Evolutionary conservation across 2,888 invertebrate genomes (phyloP), one percentile per base, ranked within the genome.

Genomic region (Erebia ligea): DNA sequence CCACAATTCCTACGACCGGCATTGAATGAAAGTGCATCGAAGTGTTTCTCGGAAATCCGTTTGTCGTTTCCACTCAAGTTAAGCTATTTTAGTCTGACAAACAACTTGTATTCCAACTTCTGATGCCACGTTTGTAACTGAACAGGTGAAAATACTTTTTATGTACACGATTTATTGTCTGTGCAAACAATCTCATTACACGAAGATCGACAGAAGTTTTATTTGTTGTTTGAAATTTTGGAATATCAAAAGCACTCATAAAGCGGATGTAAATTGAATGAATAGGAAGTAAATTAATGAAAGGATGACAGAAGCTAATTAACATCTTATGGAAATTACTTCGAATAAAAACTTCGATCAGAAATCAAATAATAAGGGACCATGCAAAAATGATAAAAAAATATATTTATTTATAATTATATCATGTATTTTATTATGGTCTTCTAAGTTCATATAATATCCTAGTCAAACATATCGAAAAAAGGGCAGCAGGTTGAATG

Each of bases 41-140:
- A 45, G 17, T 61, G 17, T 61, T 61, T 45, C 61, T 61, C 19
- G 61, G 61, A 45, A 61, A 42, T 45, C 59, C 40, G 40, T 11
- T 58, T 61, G 61, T 19, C 19, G 42, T 45, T 6, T 11, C 42
- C 42, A 15, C 42, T 45, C 61, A 19, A 61, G 45, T 45, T 19
- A 45, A 61, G 45, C 45, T 19, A 13, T 45, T 57, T 40, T 17
- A 45, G 15, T 61, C 11, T 42, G 61, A 61, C 61, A 61, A 42
- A 61, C 61, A 45, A 59, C 59, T 17, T 40, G 25, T 5, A 19
- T 57, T 34, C 11, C 25, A 5, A 34, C 34, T 15, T 2, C 56
- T 57, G 56, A 21, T 57, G 19, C 15, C 15, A 34, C n/a, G 40
- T 40, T 40, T 21, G 34, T 21, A 57, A 21, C 34, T 6, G 58